phyloP scores from a whole-genome alignment of 2,113 vertebrate species.

The Neoarius graeffei region DNA sequence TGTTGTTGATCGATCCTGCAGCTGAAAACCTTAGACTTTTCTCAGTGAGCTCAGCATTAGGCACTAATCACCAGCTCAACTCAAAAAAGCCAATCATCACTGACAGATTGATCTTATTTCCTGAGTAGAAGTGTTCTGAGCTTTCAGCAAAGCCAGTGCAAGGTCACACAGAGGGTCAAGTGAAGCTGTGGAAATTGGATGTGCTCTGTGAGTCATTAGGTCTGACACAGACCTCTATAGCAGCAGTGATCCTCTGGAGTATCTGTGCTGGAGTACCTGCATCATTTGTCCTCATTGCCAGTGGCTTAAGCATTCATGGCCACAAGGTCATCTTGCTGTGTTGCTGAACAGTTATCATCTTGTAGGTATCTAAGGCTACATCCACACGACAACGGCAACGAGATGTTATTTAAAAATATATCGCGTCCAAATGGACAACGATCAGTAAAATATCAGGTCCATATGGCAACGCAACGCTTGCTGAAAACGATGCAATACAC shows the following conservation, averaged over 20 bases:
- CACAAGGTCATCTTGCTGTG: too few relatives aligned
- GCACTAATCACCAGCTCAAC: not conserved
- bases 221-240: not conserved
- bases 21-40: not conserved
- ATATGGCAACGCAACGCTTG: too few relatives aligned
- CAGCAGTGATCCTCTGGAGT: slow-evolving; percentile 16
- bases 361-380: not conserved
- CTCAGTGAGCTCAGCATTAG: not conserved
- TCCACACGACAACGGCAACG: too few relatives aligned
- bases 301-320: not conserved
- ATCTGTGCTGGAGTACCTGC: not conserved
- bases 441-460: too few relatives aligned
- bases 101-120: slow-evolving; percentile 18
- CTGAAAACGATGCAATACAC: too few relatives aligned
- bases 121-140: not conserved
- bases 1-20: not conserved
- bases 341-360: not conserved
- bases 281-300: not conserved
- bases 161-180: slow-evolving; percentile 33
- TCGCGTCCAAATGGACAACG: too few relatives aligned
- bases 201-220: slow-evolving; percentile 22
- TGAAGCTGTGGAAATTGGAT: slow-evolving; percentile 20
- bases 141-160: slow-evolving; percentile 16
- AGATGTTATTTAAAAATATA: too few relatives aligned
- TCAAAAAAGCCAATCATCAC: not conserved